These are phyloP conservation scores for Callithrix jacchus DNA, from an alignment of 2,113 vertebrate species.

Conservation along the genomic window DNA sequence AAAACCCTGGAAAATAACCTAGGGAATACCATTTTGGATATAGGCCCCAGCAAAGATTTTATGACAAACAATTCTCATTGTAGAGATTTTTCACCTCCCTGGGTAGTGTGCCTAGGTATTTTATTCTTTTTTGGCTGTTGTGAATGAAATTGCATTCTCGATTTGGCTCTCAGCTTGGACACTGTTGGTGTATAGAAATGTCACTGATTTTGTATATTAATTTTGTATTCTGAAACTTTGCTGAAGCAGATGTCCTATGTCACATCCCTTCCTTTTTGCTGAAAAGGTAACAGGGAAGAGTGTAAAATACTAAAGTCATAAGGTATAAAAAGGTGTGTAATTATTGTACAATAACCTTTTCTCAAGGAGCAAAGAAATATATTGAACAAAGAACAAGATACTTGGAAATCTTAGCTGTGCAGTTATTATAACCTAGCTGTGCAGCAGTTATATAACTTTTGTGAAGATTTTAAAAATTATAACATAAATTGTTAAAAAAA, in stretches of 20 bases:
- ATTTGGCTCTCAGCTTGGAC: too few relatives aligned
- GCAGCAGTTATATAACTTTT: slow-evolving; percentile 55
- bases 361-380: background rate
- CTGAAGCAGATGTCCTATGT: background rate
- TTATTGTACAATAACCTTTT: slow-evolving; percentile 47
- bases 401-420: slow-evolving; percentile 40
- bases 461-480: slow-evolving; percentile 53
- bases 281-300: slow-evolving; percentile 43
- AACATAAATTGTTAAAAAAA: slow-evolving; percentile 62
- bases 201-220: too few relatives aligned
- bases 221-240: too few relatives aligned
- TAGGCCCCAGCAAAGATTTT: too few relatives aligned
- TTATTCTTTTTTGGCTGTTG: too few relatives aligned
- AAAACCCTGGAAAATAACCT: too few relatives aligned
- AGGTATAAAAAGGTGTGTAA: slow-evolving; percentile 1
- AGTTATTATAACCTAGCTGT: slow-evolving; percentile 53
- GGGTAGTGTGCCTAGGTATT: too few relatives aligned
- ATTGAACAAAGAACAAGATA: slow-evolving; percentile 53
- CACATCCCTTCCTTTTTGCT: background rate
- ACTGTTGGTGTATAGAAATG: too few relatives aligned
- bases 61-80: too few relatives aligned
- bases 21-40: too few relatives aligned
- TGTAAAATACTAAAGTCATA: slow-evolving; percentile 13
- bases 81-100: too few relatives aligned
- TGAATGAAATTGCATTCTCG: too few relatives aligned